Percentiles rank a stretch among this genome's conserved stretches.
phyloP scores from a whole-genome alignment of 2,888 invertebrate genomes.

The Tubiluchus corallicola region DNA sequence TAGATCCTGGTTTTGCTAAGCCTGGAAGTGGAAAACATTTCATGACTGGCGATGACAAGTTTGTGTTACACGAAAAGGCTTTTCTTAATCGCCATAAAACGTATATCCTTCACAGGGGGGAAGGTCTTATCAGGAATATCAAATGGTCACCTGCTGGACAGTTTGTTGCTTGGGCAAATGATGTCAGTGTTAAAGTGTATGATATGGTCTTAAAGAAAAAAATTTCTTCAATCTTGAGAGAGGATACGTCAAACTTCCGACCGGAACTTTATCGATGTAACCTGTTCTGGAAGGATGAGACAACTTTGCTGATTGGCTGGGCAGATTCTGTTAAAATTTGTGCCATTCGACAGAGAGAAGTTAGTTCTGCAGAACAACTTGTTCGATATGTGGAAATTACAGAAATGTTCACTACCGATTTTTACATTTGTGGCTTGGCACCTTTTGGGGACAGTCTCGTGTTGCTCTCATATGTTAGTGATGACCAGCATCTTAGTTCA shows the following conservation, averaged over 20 bases:
- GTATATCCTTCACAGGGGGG: slow-evolving; percentile 56
- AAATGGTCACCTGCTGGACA: slow-evolving; percentile 66
- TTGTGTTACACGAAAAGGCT: slow-evolving; percentile 68
- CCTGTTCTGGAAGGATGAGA: slow-evolving; percentile 65
- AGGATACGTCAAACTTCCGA: slow-evolving; percentile 31
- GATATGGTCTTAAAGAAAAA: slow-evolving; percentile 65
- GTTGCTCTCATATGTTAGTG: slow-evolving; percentile 40
- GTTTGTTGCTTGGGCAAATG: slow-evolving; percentile 83
- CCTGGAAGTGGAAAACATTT: slow-evolving; percentile 57
- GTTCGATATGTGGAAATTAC: too few relatives aligned
- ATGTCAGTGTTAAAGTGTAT: slow-evolving; percentile 68
- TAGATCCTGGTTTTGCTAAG: slow-evolving; percentile 63
- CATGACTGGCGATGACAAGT: slow-evolving; percentile 47
- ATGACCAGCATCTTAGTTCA: too few relatives aligned
- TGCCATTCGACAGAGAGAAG: slow-evolving; percentile 59
- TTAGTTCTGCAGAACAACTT: too few relatives aligned
- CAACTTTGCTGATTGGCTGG: slow-evolving; percentile 69
- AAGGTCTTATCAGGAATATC: slow-evolving; percentile 52
- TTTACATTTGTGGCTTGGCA: slow-evolving; percentile 67
- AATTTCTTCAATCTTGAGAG: slow-evolving; percentile 72
- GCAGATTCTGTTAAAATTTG: slow-evolving; percentile 78
- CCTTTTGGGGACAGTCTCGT: slow-evolving; percentile 36
- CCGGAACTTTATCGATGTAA: slow-evolving; percentile 51
- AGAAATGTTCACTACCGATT: slow-evolving; percentile 69
- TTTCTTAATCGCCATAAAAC: slow-evolving; percentile 52